Evolutionary conservation across 2,888 invertebrate genomes (phyloP).

Genomic region (Lithodes maja): DNA sequence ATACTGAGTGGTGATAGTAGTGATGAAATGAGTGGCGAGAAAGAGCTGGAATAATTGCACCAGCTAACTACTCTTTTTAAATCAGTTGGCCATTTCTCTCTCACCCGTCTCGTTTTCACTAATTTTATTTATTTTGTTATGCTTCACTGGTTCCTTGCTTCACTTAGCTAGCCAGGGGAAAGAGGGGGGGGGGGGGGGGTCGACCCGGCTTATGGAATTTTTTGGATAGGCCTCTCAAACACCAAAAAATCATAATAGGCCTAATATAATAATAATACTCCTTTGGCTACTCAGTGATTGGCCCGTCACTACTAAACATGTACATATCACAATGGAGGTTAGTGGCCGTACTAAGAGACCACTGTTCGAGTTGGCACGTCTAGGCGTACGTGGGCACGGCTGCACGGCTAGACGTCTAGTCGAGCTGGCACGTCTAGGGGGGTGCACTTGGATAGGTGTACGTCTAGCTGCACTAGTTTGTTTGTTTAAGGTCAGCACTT

Average conservation of each 20-base stretch:
- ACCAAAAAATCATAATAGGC: not conserved
- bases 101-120: too few relatives aligned
- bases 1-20: too few relatives aligned
- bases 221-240: too few relatives aligned
- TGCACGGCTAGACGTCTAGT: not conserved
- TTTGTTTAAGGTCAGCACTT: too few relatives aligned
- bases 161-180: not conserved
- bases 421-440: not conserved
- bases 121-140: not conserved
- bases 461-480: not conserved
- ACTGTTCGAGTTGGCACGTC: not conserved
- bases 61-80: too few relatives aligned
- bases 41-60: too few relatives aligned
- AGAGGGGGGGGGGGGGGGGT: not conserved
- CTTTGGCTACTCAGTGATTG: constrained; percentile 1
- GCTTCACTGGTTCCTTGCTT: not conserved
- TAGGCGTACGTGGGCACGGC: not conserved
- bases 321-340: constrained; percentile 5
- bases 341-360: not conserved
- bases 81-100: too few relatives aligned
- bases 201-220: too few relatives aligned
- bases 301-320: not conserved
- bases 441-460: not conserved
- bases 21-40: too few relatives aligned
- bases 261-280: constrained; percentile 19